These are phyloP conservation scores for Erebia palarica DNA, from an alignment of 2,888 invertebrate species.

Conservation along the genomic window DNA sequence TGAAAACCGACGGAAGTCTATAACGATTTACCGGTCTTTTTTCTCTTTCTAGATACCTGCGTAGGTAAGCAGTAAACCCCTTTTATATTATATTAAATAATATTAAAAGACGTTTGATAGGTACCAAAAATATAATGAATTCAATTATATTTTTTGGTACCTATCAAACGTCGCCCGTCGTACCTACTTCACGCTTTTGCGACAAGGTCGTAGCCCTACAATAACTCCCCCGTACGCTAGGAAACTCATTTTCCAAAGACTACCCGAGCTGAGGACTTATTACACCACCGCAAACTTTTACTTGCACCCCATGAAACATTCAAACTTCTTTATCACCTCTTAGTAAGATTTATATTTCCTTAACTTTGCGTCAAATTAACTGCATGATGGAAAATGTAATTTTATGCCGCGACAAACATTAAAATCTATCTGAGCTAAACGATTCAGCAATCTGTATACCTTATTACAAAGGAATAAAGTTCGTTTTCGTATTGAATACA, in stretches of 20 bases:
- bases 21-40: too few species aligned
- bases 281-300: conserved; percentile 54
- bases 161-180: not conserved
- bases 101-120: too few species aligned
- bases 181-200: not conserved
- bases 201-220: not conserved
- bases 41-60: too few species aligned
- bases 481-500: conserved; percentile 29
- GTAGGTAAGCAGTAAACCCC: too few species aligned
- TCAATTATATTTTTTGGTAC: not conserved
- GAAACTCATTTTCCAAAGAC: conserved; percentile 80
- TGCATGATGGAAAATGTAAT: conserved; percentile 39
- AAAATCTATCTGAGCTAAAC: conserved; percentile 34
- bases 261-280: conserved; percentile 74
- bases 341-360: conserved; percentile 44
- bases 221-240: conserved; percentile 61
- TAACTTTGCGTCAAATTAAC: conserved; percentile 17
- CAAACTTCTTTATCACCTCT: conserved; percentile 7
- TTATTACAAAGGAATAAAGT: conserved; percentile 37
- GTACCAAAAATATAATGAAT: too few species aligned
- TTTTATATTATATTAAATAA: too few species aligned
- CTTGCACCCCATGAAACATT: conserved; percentile 7
- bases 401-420: conserved; percentile 43
- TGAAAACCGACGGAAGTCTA: too few species aligned
- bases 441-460: conserved; percentile 20